Base-by-base conservation (phyloP, 2,113 vertebrate genomes). In the Oncorhynchus keta region DNA sequence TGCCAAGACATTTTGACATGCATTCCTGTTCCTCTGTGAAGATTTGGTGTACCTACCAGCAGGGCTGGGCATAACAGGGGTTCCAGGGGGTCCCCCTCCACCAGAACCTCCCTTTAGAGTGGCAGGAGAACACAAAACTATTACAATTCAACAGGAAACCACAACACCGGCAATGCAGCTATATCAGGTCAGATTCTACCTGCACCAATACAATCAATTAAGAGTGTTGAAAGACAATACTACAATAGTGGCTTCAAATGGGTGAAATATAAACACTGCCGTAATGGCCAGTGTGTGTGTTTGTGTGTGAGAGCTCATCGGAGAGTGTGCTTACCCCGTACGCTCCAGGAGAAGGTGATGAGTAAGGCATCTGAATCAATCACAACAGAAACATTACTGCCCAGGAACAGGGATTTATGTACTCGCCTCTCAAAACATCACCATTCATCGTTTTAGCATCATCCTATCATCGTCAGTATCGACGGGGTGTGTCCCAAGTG, bases 41-140 rank as follows among this genome's bases (percentile, higher is more conserved):
- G n/a, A 5, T n/a, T 4, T 35, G 72, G 35, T 24, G 59, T 5
- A 51, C 83, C 81, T 88, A 99, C 98, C 98, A 95, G 97, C 98
- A 78, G 98, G 98, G 88, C 98, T 99, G 82, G 98, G 97, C 95
- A 99, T 98, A 91, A 99, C 99, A 84, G 98, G 98, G 76, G 98
- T 99, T 90, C 98, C 97, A 5, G 98, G 98, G 72, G 97, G 98
- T 68, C 97, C 98, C 2, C 97, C 97, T 4, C 98, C 97, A 4
- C 97, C 96, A 24, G 97, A 97, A 16, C 97, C 97, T 81, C 97
- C 98, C 98, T 99, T 0, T 30, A 72, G 81, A 78, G 75, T 90
- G 75, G 70, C 67, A 87, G 12, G 2, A 84, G 81, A 0, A 67
- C 4, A 72, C 62, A 69, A 59, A 76, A 81, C 76, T 14, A 45